These are phyloP conservation scores for Lophotriccus pileatus DNA, from an alignment of 2,797 vertebrate genomes.

Conservation along the genomic window DNA sequence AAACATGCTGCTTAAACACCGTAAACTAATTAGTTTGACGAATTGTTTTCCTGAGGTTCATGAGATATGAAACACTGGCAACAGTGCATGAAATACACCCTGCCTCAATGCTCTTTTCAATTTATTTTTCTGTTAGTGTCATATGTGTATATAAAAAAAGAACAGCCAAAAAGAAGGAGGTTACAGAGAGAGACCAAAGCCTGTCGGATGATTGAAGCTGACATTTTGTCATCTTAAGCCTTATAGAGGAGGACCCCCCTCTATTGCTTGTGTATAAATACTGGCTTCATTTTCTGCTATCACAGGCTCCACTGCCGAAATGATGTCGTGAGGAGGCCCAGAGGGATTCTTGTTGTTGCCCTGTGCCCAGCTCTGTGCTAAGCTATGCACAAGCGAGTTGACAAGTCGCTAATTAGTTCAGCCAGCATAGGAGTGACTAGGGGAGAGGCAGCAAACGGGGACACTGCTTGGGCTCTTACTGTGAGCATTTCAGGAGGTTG, in stretches of 20 bases:
- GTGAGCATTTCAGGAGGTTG: accelerated
- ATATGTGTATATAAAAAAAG: slow-evolving; percentile 67
- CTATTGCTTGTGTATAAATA: slow-evolving; percentile 59
- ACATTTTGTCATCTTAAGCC: slow-evolving; percentile 71
- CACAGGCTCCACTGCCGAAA: slow-evolving; percentile 30
- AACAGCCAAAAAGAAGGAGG: slow-evolving; percentile 68
- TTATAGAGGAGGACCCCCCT: not conserved
- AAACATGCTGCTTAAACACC: slow-evolving; percentile 84
- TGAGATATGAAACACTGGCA: slow-evolving; percentile 80
- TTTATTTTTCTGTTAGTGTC: slow-evolving; percentile 83
- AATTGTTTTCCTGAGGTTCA: slow-evolving; percentile 83
- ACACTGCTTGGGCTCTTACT: accelerated
- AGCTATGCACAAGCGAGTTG: not conserved
- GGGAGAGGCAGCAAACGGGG: accelerated
- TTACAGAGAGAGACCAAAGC: slow-evolving; percentile 62
- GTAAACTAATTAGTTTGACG: slow-evolving; percentile 83
- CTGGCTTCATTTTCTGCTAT: slow-evolving; percentile 61
- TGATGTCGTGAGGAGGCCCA: slow-evolving; percentile 58
- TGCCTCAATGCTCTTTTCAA: slow-evolving; percentile 83
- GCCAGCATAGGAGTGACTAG: not conserved
- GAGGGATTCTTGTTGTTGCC: slow-evolving; percentile 44
- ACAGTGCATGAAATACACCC: slow-evolving; percentile 78
- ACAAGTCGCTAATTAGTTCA: slow-evolving; percentile 48
- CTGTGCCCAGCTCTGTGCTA: not conserved
- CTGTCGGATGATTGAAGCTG: slow-evolving; percentile 64